phyloP scores from a whole-genome alignment of 2,888 invertebrate species.

The Patella caerulea region DNA sequence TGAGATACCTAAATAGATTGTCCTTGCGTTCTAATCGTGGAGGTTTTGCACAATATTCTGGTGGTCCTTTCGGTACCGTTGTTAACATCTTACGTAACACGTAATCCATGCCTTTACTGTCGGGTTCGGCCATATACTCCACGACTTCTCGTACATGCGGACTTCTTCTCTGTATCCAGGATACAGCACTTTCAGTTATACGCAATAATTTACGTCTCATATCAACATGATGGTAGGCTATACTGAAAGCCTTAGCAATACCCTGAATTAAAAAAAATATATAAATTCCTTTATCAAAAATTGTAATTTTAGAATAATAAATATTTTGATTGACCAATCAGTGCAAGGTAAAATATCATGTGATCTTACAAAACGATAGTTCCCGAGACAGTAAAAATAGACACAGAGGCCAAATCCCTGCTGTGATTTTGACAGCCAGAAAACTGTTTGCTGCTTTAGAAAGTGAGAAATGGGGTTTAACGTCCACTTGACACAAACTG shows the following conservation, averaged over 20 bases:
- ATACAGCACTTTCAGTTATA: conserved; percentile 68
- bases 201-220: conserved; percentile 66
- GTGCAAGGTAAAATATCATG: no score
- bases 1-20: conserved; percentile 67
- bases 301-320: no score
- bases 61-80: conserved; percentile 61
- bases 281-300: neutral
- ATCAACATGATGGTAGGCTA: conserved; percentile 69
- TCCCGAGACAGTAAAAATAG: neutral
- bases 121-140: conserved; percentile 69
- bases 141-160: conserved; percentile 63
- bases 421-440: no score
- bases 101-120: conserved; percentile 56
- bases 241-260: conserved; percentile 69
- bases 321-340: no score
- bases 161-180: conserved; percentile 68
- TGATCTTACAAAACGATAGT: no score
- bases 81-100: conserved; percentile 67
- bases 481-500: no score
- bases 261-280: conserved; percentile 54
- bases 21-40: conserved; percentile 67
- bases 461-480: no score
- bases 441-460: no score
- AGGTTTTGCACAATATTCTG: conserved; percentile 54
- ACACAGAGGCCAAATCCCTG: neutral